Base-by-base conservation (phyloP, 2,113 vertebrate species). In the Oncorhynchus gorbuscha region DNA sequence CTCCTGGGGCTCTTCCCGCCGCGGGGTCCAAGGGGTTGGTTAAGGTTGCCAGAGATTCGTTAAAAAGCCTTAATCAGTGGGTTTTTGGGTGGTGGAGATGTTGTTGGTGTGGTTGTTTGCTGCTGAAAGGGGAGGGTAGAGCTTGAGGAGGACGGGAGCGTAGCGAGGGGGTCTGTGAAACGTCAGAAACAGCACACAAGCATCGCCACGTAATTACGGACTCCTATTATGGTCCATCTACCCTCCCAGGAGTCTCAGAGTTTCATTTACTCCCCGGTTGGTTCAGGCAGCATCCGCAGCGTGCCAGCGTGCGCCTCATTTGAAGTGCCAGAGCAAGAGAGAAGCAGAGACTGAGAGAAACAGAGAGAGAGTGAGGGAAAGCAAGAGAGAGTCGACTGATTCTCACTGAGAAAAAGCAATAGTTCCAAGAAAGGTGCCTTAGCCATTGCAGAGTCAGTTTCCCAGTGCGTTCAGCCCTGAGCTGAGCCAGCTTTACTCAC, bases 171-270 rank as follows among this genome's bases (percentile, higher is more conserved):
- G 85, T 89, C 93, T 94, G 94, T 91, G 85, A 89, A 95, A 92
- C 94, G 93, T 95, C 95, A 94, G 39, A 45, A 89, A 85, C 91
- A 87, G 89, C 94, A 93, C 93, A 91, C 93, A 95, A 92, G 85
- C 89, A 83, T 87, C 92, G 93, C 94, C 94, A 94, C 93, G 93
- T 95, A 96, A 96, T 95, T 95, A 93, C 84, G 92, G 88, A 81
- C 92, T 90, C 90, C 89, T 89, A 93, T 94, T 94, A 93, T 91
- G 67, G 88, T 85, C 73, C 90, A 85, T 89, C 90, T 90, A 87
- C 89, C 92, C 90, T 94, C 91, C 90, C 90, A 81, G 81, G 89
- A 93, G 92, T 88, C 89, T 90, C 84, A 84, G 91, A 87, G 89
- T 92, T 90, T 92, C 87, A 91, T 90, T 88, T 91, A 88, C 83